Conservation (phyloP, 2,888 invertebrate species). For the Malachius bipustulatus region DNA sequence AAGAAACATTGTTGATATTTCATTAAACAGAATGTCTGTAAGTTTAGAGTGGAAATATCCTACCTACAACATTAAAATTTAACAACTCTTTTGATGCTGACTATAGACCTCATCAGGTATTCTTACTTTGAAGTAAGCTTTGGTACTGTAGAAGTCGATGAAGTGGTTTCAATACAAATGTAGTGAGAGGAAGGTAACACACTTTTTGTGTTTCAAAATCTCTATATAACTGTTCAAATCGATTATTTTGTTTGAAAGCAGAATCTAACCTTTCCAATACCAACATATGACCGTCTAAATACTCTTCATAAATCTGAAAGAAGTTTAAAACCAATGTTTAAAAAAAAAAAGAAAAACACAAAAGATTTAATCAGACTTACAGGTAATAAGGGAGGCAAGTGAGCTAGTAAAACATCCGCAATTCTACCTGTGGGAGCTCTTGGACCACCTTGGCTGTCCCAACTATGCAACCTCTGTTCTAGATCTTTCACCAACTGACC, state of each 20-base stretch:
- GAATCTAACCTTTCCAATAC: conserved; percentile 72
- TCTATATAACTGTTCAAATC: conserved; percentile 57
- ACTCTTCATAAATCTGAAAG: conserved; percentile 55
- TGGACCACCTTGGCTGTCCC: conserved; percentile 51
- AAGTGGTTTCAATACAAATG: conserved; percentile 71
- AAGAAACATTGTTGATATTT: too few species aligned
- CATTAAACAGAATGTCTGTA: too few species aligned
- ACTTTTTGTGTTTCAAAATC: conserved; percentile 75
- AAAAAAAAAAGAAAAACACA: conserved; percentile 2
- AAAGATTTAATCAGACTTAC: conserved; percentile 29
- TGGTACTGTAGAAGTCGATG: conserved; percentile 77
- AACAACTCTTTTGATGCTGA: too few species aligned
- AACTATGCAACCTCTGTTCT: conserved; percentile 60
- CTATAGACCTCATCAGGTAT: neutral
- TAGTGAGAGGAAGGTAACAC: conserved; percentile 75
- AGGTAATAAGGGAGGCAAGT: conserved; percentile 50
- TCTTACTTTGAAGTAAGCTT: conserved; percentile 61
- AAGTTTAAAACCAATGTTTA: too few species aligned
- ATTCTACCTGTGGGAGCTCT: conserved; percentile 46
- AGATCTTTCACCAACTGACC: conserved; percentile 67
- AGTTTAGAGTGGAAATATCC: too few species aligned
- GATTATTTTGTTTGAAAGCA: conserved; percentile 56
- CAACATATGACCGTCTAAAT: conserved; percentile 59
- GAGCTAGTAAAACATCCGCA: conserved; percentile 63
- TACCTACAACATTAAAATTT: too few species aligned